Evolutionary conservation across 2,797 vertebrate genomes (phyloP).

Genomic region (Coilia nasus): DNA sequence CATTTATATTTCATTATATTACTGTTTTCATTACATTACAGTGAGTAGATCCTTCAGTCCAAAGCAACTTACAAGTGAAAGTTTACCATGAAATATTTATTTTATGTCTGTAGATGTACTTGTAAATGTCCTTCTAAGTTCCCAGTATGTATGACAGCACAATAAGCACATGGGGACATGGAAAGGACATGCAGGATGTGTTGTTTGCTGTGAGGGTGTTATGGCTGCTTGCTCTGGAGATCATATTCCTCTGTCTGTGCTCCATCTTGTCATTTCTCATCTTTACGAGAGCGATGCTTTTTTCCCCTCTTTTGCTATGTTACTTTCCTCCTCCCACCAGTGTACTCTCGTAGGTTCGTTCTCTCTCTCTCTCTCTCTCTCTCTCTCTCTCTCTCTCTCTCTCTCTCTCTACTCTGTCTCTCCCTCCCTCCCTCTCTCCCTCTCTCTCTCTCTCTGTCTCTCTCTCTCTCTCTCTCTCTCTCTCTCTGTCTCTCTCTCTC

Average conservation of each 20-base stretch:
- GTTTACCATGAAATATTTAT: too few relatives aligned
- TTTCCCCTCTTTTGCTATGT: constrained; percentile 10
- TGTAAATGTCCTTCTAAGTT: background rate
- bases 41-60: too few relatives aligned
- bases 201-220: constrained; percentile 51
- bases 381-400: constrained; percentile 3
- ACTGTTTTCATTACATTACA: too few relatives aligned
- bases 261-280: constrained; percentile 67
- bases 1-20: too few relatives aligned
- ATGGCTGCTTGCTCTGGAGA: constrained; percentile 52
- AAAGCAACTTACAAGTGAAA: too few relatives aligned
- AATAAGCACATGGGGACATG: background rate
- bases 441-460: constrained; percentile 49
- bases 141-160: background rate
- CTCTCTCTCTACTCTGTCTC: constrained; percentile 46
- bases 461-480: constrained; percentile 37
- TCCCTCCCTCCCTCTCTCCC: constrained; percentile 32
- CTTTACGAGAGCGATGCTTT: constrained; percentile 46
- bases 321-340: constrained; percentile 17
- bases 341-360: background rate
- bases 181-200: background rate
- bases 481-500: constrained; percentile 49
- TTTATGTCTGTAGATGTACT: background rate
- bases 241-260: constrained; percentile 50
- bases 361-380: background rate